Base-by-base conservation (phyloP, 2,888 invertebrate species). In the Brenthis daphne region DNA sequence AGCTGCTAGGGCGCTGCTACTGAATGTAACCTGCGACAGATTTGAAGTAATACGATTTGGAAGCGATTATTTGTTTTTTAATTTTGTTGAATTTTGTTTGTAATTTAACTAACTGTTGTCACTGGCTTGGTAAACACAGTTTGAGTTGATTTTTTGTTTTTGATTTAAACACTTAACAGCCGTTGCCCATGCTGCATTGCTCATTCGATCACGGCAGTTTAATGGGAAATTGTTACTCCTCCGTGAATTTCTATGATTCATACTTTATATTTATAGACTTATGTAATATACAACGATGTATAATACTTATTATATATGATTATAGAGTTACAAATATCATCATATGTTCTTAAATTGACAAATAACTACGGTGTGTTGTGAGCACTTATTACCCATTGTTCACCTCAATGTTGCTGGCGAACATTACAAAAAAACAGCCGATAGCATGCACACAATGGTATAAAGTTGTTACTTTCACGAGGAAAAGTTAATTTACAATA, bases 361-460 rank as follows among this genome's bases (percentile, higher is more conserved):
- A 50, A 50, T 60, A 50, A 60, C 5, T 16, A 33, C 12, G n/a
- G 29, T 60, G 60, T n/a, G 60, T 6, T 60, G 60, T 60, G 53
- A 53, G 63, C 63, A 24, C 53, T 63, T 63, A 63, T 43, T 43
- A 43, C 11, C 63, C 55, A 68, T 68, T 71, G 63, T 66, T 57
- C 60, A 68, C 64, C 55, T 55, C 65, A 69, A 63, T 66, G 66
- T 43, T 51, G 63, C 53, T 16, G 37, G 43, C 63, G 20, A 53
- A 51, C 51, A 63, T 54, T 54, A 63, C 1, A 63, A 43, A 63
- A 37, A 63, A 63, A 54, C 63, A 24, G 47, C 51, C 56, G 66
- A 66, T 69, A 66, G 56, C 68, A 63, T 58, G 65, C 66, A 60
- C 63, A 69, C 66, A 69, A 63, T 66, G 60, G 63, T 50, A 71